Conservation (phyloP, 2,113 vertebrate species). For the Phalacrocorax carbo region DNA sequence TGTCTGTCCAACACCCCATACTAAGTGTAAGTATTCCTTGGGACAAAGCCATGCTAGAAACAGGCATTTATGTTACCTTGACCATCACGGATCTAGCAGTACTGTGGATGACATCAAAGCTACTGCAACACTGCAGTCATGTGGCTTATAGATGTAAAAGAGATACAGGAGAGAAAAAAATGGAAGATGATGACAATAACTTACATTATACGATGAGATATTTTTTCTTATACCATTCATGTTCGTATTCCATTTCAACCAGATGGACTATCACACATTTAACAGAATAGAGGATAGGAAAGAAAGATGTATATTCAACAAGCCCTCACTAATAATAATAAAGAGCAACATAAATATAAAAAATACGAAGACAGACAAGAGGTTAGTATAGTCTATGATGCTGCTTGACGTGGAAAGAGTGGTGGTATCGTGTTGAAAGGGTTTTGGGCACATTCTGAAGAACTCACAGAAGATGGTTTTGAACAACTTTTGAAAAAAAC, state of each 20-base stretch:
- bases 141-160: background rate
- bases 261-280: background rate
- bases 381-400: background rate
- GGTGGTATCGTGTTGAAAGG: background rate
- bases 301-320: background rate
- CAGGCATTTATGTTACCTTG: rapidly evolving
- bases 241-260: background rate
- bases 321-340: background rate
- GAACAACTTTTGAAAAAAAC: background rate
- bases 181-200: background rate
- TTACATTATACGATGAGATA: background rate
- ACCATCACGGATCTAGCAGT: background rate
- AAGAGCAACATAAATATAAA: background rate
- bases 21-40: background rate
- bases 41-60: background rate
- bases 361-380: background rate
- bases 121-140: background rate
- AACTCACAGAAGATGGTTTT: background rate
- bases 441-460: background rate
- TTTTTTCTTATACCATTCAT: background rate
- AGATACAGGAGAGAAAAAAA: background rate
- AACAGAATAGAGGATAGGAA: background rate
- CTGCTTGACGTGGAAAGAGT: background rate
- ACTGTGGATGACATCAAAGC: background rate
- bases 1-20: background rate